Base-by-base conservation (phyloP, 2,888 invertebrate species). In the Drosophila mayaguana region DNA sequence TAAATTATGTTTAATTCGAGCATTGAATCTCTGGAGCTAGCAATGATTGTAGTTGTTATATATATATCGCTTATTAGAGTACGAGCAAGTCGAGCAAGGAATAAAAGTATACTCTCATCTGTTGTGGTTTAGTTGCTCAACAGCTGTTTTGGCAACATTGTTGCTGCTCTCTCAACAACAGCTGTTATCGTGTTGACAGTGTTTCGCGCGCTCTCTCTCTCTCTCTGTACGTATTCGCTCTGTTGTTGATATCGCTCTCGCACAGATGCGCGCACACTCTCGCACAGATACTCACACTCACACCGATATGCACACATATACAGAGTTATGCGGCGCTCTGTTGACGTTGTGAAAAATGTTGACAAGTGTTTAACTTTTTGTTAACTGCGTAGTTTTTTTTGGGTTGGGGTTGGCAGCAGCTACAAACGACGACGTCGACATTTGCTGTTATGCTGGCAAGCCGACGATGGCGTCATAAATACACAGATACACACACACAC, bases 141-240 rank as follows among this genome's bases (percentile, higher is more conserved):
- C 91, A 91, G 91, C 90, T 91, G 91, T 90, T 89, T 83, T 73
- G 63, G 85, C 88, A 85, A 90, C 89, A 88, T 86, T 90, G 88
- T 86, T 89, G 70, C 71, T 80, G 80, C 56, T 28, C 43, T 38
- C 63, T 28, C 56, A 66, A 69, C 75, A 78, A 80, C 82, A 82
- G 86, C 83, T 83, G 82, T 82, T 81, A 81, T 79, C 62, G 46
- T 69, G 72, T 68, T 80, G 75, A 36, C 56, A 62, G 64, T 48
- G 42, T 51, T 55, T 55, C 36, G 46, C 46, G n/a, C 60, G 53
- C 55, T 22, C 32, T 45, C 61, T 40, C 55, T 20, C 32, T 11
- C 46, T 36, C 42, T 36, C 42, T 40, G 8, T 28, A 2, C 28
- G 8, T 18, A 14, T 9, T 7, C 46, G 45, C 70, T 77, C 72